Percentiles rank a stretch among this genome's conserved stretches.
Conservation (phyloP, 2,113 vertebrate genomes). For the Ceuthmochares aereus region DNA sequence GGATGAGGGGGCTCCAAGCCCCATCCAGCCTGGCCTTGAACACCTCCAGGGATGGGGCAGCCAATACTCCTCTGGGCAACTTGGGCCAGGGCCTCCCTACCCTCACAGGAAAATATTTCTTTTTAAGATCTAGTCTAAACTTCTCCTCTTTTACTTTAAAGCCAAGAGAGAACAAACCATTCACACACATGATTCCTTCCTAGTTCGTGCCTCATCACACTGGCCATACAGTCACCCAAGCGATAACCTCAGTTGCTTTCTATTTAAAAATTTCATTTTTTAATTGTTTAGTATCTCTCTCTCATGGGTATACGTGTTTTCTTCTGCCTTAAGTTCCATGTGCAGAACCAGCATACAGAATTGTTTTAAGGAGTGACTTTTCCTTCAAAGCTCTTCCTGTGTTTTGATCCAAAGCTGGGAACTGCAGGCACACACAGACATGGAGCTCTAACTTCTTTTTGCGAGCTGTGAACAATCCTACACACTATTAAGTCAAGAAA, state of each 20-base stretch:
- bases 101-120: too few species aligned
- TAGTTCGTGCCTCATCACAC: neutral
- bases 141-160: too few species aligned
- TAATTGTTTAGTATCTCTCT: neutral
- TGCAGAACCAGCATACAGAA: neutral
- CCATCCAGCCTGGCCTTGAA: too few species aligned
- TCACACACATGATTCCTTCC: neutral
- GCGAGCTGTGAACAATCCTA: fast-evolving
- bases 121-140: too few species aligned
- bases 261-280: neutral
- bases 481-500: fast-evolving
- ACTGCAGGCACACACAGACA: fast-evolving
- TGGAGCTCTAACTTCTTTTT: fast-evolving
- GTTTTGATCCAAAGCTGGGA: neutral
- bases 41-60: too few species aligned
- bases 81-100: too few species aligned
- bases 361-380: fast-evolving
- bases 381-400: neutral
- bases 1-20: too few species aligned
- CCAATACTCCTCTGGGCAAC: too few species aligned
- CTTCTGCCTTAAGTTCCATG: neutral
- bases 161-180: neutral
- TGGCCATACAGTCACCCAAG: neutral
- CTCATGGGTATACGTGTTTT: neutral
- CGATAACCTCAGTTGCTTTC: neutral